These are phyloP conservation scores for Centrocercus urophasianus DNA, from an alignment of 2,113 vertebrate species.

Conservation along the genomic window DNA sequence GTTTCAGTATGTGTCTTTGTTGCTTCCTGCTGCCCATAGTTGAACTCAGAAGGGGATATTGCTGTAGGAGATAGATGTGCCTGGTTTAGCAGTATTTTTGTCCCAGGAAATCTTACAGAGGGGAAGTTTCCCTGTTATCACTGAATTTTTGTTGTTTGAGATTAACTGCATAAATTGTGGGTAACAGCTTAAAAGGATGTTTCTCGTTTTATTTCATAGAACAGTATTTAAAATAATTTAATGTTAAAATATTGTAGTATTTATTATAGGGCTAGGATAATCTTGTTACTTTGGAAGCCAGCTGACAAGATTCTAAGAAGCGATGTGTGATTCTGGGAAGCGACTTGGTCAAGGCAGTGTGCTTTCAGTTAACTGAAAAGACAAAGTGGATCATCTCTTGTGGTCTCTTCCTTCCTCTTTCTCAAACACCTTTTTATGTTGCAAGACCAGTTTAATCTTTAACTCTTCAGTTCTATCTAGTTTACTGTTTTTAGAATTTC, in stretches of 20 bases:
- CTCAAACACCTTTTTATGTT: background rate
- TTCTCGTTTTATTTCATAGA: background rate
- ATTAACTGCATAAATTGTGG: background rate
- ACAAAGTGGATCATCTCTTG: background rate
- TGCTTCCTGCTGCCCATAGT: background rate
- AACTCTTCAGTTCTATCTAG: background rate
- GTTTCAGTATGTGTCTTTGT: rapidly evolving
- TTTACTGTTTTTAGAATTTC: background rate
- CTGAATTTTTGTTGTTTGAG: background rate
- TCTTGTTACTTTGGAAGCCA: background rate
- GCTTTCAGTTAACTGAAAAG: background rate
- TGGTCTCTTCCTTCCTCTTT: background rate
- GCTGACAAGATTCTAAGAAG: background rate
- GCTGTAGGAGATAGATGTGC: background rate
- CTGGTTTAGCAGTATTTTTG: background rate
- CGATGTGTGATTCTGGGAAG: background rate
- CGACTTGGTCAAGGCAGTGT: background rate
- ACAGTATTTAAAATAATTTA: background rate
- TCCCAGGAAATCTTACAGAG: background rate
- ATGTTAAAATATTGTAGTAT: background rate
- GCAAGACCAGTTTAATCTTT: background rate
- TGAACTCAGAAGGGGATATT: background rate
- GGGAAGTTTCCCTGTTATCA: background rate
- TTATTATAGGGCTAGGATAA: background rate
- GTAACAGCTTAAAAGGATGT: background rate